phyloP scores from a whole-genome alignment of 2,888 invertebrate genomes.

The Watsonalla binaria region DNA sequence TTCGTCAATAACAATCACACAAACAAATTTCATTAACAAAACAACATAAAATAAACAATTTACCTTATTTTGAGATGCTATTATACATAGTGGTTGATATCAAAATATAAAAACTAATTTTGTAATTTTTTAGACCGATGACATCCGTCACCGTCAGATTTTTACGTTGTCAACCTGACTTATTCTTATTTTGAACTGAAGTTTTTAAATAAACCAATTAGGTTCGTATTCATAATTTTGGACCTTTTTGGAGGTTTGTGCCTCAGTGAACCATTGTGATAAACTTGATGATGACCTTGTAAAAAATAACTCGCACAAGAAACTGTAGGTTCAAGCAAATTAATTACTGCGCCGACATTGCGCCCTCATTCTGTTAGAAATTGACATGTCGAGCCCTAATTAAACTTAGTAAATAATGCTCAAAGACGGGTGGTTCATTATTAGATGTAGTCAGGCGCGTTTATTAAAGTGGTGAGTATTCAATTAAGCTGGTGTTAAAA shows the following conservation, averaged over 20 bases:
- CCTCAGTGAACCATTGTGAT: not conserved
- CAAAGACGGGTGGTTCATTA: not conserved
- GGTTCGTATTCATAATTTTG: constrained; percentile 1
- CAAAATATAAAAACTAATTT: constrained; percentile 64
- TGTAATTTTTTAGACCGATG: constrained; percentile 62
- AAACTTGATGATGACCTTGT: too few species aligned
- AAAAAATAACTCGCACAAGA: constrained; percentile 18
- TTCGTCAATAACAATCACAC: not conserved
- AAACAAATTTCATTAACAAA: not conserved
- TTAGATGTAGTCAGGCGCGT: not conserved
- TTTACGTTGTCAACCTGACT: constrained; percentile 44
- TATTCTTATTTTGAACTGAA: constrained; percentile 50
- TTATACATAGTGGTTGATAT: constrained; percentile 56
- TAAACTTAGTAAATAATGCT: constrained; percentile 38
- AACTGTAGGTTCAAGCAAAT: constrained; percentile 32
- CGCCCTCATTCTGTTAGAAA: constrained; percentile 44
- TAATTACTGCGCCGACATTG: constrained; percentile 54
- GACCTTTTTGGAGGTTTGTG: not conserved
- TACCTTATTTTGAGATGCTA: constrained; percentile 58
- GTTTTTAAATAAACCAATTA: constrained; percentile 4
- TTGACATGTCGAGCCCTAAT: constrained; percentile 48
- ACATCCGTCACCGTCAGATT: constrained; percentile 56
- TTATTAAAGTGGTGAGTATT: not conserved
- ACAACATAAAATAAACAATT: constrained; percentile 11
- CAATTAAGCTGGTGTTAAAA: not conserved